Base-by-base conservation (phyloP, 2,888 invertebrate genomes). In the Hyles lineata region DNA sequence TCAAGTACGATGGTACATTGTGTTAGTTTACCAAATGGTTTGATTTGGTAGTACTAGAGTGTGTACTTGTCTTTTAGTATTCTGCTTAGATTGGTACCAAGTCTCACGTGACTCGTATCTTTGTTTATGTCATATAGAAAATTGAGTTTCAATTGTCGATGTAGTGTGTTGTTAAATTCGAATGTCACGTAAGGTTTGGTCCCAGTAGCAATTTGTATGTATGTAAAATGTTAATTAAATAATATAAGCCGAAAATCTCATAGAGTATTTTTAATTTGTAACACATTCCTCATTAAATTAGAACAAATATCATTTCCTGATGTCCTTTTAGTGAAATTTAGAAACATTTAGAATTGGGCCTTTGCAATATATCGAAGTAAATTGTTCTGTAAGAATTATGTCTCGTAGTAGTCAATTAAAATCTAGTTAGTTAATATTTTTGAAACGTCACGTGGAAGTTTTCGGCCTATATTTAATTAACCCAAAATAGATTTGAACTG, bases 1-100 rank as follows among this genome's bases (percentile, higher is more conserved):
- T 75, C 25, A 73, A 73, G 71, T 73, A 73, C 71, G 72, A 69
- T 76, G 78, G 77, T 77, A 75, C 73, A 67, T 73, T 77, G 52
- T 74, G 74, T 74, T 75, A 73, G 63, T 67, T 58, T 67, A 63
- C 63, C 32, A 71, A 61, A 61, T 29, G 23, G 25, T 19, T 5
- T 61, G 25, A 69, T 23, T 60, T 60, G 60, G 52, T 71, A 61
- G 52, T 61, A 35, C 23, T 71, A 61, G 52, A 32, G 29, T 32
- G 55, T 67, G 63, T 72, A 55, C n/a, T 17, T 55, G 52, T 7
- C 55, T 55, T 71, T 58, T 15, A 72, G 29, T 63, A 15, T 23
- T 67, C 29, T 32, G 35, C 63, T 63, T 32, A 23, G 59, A 59
- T 55, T 52, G 63, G 50, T 23, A 67, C 67, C 50, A 67, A 67